These are phyloP conservation scores for Lytechinus variegatus DNA, from an alignment of 35 echinoderm and acorn worm genomes.

Conservation along the genomic window DNA sequence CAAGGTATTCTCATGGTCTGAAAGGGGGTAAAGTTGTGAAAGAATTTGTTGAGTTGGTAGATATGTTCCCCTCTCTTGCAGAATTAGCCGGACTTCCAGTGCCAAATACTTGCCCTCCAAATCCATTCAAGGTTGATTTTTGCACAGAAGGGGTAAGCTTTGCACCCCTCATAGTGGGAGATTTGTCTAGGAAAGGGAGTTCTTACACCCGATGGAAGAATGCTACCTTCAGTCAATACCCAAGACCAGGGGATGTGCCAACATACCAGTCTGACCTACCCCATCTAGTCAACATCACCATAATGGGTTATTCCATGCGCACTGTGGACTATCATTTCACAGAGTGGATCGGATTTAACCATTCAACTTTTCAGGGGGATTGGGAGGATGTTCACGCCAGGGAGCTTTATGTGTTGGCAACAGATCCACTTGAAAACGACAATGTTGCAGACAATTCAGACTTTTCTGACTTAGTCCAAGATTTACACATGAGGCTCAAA, in stretches of 20 bases:
- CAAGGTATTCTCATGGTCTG: background rate
- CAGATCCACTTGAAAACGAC: slow-evolving; percentile 81
- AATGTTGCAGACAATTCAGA: slow-evolving; percentile 68
- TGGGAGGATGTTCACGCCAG: slow-evolving; percentile 83
- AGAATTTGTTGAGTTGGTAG: slow-evolving; percentile 80
- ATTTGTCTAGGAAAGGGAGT: background rate
- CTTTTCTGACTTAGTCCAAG: slow-evolving; percentile 57
- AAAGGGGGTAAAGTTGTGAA: slow-evolving; percentile 34
- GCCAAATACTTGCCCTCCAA: slow-evolving; percentile 67
- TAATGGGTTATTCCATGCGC: slow-evolving; percentile 91
- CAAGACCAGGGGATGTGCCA: slow-evolving; percentile 83
- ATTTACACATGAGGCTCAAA: slow-evolving; percentile 59
- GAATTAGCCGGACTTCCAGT: slow-evolving; percentile 68
- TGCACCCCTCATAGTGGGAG: slow-evolving; percentile 55
- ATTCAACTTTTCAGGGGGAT: slow-evolving; percentile 57
- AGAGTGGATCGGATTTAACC: slow-evolving; percentile 96
- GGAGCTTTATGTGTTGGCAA: slow-evolving; percentile 77
- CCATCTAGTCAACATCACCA: slow-evolving; percentile 75
- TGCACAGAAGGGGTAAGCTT: slow-evolving; percentile 88
- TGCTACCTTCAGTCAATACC: slow-evolving; percentile 88
- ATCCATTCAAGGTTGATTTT: slow-evolving; percentile 61
- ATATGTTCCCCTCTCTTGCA: slow-evolving; percentile 81
- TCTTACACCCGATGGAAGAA: slow-evolving; percentile 71
- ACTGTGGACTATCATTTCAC: slow-evolving; percentile 69
- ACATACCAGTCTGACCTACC: slow-evolving; percentile 64